Evolutionary conservation across 2,888 invertebrate species (phyloP), one percentile per base, ranked within the genome.

Genomic region (Lasius platythorax): DNA sequence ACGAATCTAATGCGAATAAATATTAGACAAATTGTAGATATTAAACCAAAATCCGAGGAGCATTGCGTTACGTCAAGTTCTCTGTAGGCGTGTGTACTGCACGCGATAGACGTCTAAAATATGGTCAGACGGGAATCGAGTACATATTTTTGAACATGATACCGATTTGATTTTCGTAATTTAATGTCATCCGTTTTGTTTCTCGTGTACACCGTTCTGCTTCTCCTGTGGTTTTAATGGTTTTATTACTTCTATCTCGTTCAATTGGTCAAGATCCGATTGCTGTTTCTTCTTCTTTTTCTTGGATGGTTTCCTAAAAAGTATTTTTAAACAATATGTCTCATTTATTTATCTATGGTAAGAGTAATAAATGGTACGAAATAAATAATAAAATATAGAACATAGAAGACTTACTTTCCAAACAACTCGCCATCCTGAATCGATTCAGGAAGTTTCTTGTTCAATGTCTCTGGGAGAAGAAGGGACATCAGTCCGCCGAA

Each of bases 391-490:
- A 43, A 66, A 58, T 61, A 23, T 9, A 74, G 56, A 30, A 53
- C 11, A 85, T 30, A 46, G 89, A 50, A 56, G 8, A 91, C 95
- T 95, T 93, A 96, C 96, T 95, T 96, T 95, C 96, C 96, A 93
- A 97, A 97, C 30, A 95, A 92, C 93, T 96, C 96, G 6, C 96
- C 96, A 90, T 97, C 97, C 91, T 96, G 96, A 85, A 97, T 96
- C 0, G 97, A 96, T 92, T 97, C 97, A 3, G 97, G 97, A 79
- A 97, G 94, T 86, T 96, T 96, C 91, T 96, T 96, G 88, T 97
- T 96, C 72, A 96, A 94, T 0, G 97, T 97, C 95, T 97, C 97
- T 1, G 97, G 97, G 67, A 97, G 94, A 43, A 96, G 93, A 50
- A 97, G 93, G 0, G 96, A 96, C 82, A 96, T 93, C 2, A 96